These are phyloP conservation scores for Lutjanus erythropterus DNA, from an alignment of 2,113 vertebrate genomes.

Conservation along the genomic window DNA sequence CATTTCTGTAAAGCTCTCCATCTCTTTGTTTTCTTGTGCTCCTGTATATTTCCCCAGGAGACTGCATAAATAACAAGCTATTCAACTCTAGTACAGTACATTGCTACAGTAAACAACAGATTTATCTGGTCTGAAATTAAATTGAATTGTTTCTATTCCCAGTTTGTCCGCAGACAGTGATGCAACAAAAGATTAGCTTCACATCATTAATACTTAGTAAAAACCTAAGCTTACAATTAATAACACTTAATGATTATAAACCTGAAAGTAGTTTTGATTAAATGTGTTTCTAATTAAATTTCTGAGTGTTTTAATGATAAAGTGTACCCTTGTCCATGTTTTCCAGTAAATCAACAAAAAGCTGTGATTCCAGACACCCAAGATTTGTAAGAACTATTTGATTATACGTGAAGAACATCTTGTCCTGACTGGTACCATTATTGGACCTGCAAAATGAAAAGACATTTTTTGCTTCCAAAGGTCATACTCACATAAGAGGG, in stretches of 20 bases:
- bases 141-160: slow-evolving; percentile 34
- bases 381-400: slow-evolving; percentile 1
- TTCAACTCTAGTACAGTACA: slow-evolving; percentile 29
- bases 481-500: slow-evolving; percentile 55
- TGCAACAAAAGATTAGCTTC: slow-evolving; percentile 30
- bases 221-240: slow-evolving; percentile 30
- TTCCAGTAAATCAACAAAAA: slow-evolving; percentile 2
- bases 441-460: slow-evolving; percentile 45
- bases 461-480: slow-evolving; percentile 47
- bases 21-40: slow-evolving; percentile 50
- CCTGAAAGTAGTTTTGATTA: slow-evolving; percentile 6
- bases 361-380: not conserved
- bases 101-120: slow-evolving; percentile 42
- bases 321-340: not conserved
- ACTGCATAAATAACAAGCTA: slow-evolving; percentile 41
- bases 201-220: not conserved
- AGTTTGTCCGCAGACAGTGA: slow-evolving; percentile 20
- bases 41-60: slow-evolving; percentile 25
- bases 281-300: slow-evolving; percentile 14
- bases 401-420: slow-evolving; percentile 33
- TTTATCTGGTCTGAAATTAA: slow-evolving; percentile 47
- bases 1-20: slow-evolving; percentile 48
- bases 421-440: slow-evolving; percentile 31
- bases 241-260: slow-evolving; percentile 19
- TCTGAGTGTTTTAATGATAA: slow-evolving; percentile 15